These are phyloP conservation scores for Parochlus steinenii DNA, from an alignment of 2,888 invertebrate species.

Conservation along the genomic window DNA sequence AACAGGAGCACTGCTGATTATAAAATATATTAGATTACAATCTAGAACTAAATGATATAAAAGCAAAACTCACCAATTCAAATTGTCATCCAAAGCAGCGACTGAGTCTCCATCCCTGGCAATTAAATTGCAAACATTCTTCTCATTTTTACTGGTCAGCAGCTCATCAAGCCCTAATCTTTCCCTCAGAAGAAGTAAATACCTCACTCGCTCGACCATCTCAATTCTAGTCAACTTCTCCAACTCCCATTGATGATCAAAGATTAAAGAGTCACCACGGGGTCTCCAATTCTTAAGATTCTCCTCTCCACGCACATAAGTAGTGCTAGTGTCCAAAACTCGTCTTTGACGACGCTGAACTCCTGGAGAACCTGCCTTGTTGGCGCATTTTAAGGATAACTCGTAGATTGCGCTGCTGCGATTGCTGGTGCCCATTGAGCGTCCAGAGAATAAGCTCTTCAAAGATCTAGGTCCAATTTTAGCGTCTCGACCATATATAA, in stretches of 20 bases:
- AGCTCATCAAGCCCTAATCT: constrained; percentile 64
- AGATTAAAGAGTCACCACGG: constrained; percentile 91
- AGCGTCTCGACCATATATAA: constrained; percentile 90
- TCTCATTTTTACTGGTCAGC: constrained; percentile 68
- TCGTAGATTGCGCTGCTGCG: constrained; percentile 95
- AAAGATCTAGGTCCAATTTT: constrained; percentile 65
- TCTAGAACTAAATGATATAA: too few relatives aligned
- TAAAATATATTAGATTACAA: too few relatives aligned
- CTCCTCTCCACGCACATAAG: constrained; percentile 97
- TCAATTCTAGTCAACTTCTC: constrained; percentile 94
- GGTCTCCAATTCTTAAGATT: constrained; percentile 98
- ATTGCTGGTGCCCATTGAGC: constrained; percentile 70
- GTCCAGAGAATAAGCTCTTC: constrained; percentile 66
- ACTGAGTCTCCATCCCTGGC: constrained; percentile 48
- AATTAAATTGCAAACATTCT: constrained; percentile 85
- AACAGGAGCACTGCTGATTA: too few relatives aligned
- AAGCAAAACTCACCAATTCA: too few relatives aligned
- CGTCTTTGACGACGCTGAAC: constrained; percentile 88
- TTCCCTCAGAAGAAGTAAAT: constrained; percentile 78
- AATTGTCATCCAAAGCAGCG: constrained; percentile 38
- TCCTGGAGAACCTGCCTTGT: constrained; percentile 94
- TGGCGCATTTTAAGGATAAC: constrained; percentile 78
- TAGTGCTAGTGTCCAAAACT: constrained; percentile 93
- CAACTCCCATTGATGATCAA: constrained; percentile 99
- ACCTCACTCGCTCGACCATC: constrained; percentile 86